Evolutionary conservation across 1,140 invertebrate genomes (phyloP), one percentile per base, ranked within the genome.

Genomic region (Cydia pomonella): DNA sequence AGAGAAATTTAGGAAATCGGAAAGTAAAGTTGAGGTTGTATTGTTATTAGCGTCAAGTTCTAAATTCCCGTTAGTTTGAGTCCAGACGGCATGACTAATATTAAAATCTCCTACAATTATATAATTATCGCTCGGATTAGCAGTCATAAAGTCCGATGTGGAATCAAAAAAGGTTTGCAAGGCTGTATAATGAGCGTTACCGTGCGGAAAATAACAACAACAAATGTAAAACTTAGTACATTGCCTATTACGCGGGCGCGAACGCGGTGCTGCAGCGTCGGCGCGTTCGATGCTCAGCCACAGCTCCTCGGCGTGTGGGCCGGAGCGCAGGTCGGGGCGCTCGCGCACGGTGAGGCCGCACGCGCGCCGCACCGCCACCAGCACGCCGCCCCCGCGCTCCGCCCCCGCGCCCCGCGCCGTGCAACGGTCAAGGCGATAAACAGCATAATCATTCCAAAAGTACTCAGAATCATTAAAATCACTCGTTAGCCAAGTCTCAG

Each of bases 391-490:
- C n/a, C 16, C 25, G 0, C 18, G 59, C 62, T 18, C 38, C 62
- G 41, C 47, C 44, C 50, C 25, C 64, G 25, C 47, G 66, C 29
- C 71, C 38, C 41, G 63, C 38, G 38, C 63, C 73, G n/a, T 27
- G 66, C 69, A 25, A 13, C 62, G 53, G 47, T 50, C 41, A 21
- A 13, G 23, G 9, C 62, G 62, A 16, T 63, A 63, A 27, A 63
- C 62, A 13, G 25, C 29, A 72, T 38, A 41, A 9, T 72, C 62
- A 18, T 63, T 63, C 62, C 62, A 63, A 12, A 63, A 63, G 9
- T 63, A 62, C n/a, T 74, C 50, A 64, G 44, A 16, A 62, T 62
- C 27, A 63, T 74, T 38, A 33, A 63, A 74, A 6, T 74, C 33
- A 12, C 13, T 27, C 12, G 25, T 47, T 4, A 44, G 13, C 50